Evolutionary conservation across 2,797 vertebrate genomes (phyloP).

Genomic region (Triplophysa bombifrons): DNA sequence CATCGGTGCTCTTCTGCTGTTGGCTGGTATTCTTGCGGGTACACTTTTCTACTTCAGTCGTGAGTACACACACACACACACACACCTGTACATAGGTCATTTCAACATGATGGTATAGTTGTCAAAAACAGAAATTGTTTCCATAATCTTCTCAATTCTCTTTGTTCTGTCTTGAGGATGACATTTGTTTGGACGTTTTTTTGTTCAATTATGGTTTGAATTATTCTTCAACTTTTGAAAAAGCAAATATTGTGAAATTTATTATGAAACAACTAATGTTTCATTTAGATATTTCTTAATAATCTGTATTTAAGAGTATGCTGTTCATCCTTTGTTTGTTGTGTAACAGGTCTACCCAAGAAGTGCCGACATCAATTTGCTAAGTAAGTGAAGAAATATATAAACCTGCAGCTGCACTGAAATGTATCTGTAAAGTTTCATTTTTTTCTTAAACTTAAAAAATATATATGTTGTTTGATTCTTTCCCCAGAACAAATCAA

Average conservation of each 20-base stretch:
- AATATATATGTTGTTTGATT: background rate
- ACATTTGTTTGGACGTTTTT: too few relatives aligned
- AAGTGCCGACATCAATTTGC: constrained; percentile 74
- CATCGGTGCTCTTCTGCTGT: constrained; percentile 55
- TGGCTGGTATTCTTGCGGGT: constrained; percentile 62
- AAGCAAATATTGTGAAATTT: background rate
- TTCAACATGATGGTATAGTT: background rate
- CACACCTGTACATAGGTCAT: background rate
- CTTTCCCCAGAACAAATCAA: constrained; percentile 29
- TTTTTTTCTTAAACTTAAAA: background rate
- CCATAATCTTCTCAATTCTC: too few relatives aligned
- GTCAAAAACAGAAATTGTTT: too few relatives aligned
- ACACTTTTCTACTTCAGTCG: constrained; percentile 75
- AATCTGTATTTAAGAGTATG: too few relatives aligned
- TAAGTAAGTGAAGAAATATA: constrained; percentile 66
- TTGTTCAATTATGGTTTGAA: too few relatives aligned
- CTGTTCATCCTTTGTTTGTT: background rate
- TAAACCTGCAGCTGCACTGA: background rate
- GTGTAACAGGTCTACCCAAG: constrained; percentile 72
- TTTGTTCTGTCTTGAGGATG: too few relatives aligned
- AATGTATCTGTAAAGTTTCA: background rate
- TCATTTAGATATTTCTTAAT: background rate
- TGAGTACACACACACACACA: constrained; percentile 61
- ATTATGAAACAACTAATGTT: background rate
- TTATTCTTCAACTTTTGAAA: too few relatives aligned